phyloP scores from a whole-genome alignment of 2,888 invertebrate genomes.

The Gortyna flavago region DNA sequence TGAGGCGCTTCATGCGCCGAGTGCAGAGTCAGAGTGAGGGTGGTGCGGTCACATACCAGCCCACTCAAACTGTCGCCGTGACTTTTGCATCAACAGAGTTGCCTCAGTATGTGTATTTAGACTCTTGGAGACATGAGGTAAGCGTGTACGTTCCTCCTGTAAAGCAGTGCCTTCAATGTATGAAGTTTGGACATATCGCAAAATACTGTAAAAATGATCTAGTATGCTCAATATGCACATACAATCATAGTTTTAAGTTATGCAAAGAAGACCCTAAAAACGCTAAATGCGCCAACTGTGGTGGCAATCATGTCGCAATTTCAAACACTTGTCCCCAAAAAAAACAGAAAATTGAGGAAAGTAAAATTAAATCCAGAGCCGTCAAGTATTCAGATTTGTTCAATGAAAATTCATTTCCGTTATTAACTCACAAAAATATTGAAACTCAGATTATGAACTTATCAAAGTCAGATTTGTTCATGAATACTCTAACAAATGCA shows the following conservation, averaged over 20 bases:
- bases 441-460: too few relatives aligned
- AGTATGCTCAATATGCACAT: neutral
- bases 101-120: neutral
- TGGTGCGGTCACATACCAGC: neutral
- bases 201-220: neutral
- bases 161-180: constrained; percentile 2
- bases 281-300: neutral
- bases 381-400: constrained; percentile 6
- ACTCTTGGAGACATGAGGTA: constrained; percentile 3
- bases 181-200: constrained; percentile 8
- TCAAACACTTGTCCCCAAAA: neutral
- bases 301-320: neutral
- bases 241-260: neutral
- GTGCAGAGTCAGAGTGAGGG: too few relatives aligned
- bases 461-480: neutral
- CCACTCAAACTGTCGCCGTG: constrained; percentile 7
- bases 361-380: neutral
- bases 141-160: constrained; percentile 3
- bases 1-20: too few relatives aligned
- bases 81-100: constrained; percentile 7
- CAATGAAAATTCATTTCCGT: neutral
- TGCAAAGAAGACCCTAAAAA: constrained; percentile 8
- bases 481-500: neutral
- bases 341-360: neutral
- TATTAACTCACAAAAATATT: constrained; percentile 6